phyloP scores from a whole-genome alignment of 2,888 invertebrate species.

The Nomada fucata region DNA sequence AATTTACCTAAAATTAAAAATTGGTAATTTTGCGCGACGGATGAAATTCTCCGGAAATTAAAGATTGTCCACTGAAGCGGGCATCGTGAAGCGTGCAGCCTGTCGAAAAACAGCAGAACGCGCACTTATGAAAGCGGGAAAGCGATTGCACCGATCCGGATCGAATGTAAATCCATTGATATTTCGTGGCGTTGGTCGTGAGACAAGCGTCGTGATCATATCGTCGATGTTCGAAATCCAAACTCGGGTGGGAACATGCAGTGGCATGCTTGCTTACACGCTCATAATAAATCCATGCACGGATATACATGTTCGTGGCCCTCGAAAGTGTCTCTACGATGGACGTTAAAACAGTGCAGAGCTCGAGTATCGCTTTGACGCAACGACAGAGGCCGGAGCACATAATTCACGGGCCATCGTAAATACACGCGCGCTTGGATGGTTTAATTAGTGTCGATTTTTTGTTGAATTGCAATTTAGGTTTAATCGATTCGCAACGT shows the following conservation, averaged over 20 bases:
- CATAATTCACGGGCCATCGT: slow-evolving; percentile 13
- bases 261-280: slow-evolving; percentile 45
- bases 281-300: slow-evolving; percentile 58
- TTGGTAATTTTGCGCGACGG: no score
- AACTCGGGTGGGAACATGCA: slow-evolving; percentile 32
- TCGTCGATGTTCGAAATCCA: slow-evolving; percentile 44
- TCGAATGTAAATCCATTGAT: slow-evolving; percentile 26
- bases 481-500: neutral
- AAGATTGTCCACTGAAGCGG: no score
- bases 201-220: slow-evolving; percentile 41
- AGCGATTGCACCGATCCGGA: neutral
- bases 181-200: slow-evolving; percentile 23
- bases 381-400: slow-evolving; percentile 30
- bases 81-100: neutral
- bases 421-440: slow-evolving; percentile 15
- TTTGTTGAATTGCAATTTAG: neutral
- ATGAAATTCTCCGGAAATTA: no score
- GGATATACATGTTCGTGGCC: slow-evolving; percentile 38
- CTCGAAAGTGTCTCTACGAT: slow-evolving; percentile 68
- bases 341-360: slow-evolving; percentile 63
- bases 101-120: neutral
- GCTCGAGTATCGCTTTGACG: slow-evolving; percentile 35
- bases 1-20: no score
- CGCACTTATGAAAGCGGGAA: neutral
- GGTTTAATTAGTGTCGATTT: slow-evolving; percentile 31